These are phyloP conservation scores for Perca schrenkii DNA, from an alignment of 2,113 vertebrate species.

Conservation along the genomic window DNA sequence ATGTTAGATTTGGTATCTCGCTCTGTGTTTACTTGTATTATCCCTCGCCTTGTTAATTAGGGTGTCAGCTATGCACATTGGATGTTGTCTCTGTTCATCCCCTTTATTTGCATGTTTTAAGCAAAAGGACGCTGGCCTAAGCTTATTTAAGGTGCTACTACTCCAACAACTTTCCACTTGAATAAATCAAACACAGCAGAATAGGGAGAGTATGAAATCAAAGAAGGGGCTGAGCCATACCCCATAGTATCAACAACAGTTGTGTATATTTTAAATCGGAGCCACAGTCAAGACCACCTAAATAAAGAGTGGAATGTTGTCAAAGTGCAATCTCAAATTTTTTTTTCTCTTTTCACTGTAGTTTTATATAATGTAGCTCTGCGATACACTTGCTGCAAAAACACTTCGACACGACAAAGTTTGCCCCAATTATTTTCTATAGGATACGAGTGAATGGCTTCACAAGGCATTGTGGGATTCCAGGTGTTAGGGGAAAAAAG, in stretches of 20 bases:
- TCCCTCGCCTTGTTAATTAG: conserved; percentile 72
- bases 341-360: not conserved
- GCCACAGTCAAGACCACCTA: conserved; percentile 3
- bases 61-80: conserved; percentile 55
- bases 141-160: conserved; percentile 59
- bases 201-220: conserved; percentile 19
- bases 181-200: conserved; percentile 54
- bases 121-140: conserved; percentile 41
- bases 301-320: conserved; percentile 2
- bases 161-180: conserved; percentile 59
- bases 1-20: conserved; percentile 62
- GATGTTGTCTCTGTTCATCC: conserved; percentile 67
- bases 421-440: no score
- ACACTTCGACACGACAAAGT: no score
- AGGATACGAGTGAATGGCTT: no score
- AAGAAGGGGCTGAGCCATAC: conserved; percentile 4
- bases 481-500: no score
- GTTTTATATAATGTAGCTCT: conserved; percentile 2
- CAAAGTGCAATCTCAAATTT: conserved; percentile 13
- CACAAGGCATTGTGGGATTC: no score
- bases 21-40: conserved; percentile 60
- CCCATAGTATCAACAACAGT: not conserved
- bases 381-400: not conserved
- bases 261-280: conserved; percentile 20
- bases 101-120: conserved; percentile 68